Base-by-base conservation (phyloP, 2,888 invertebrate species). In the Arge pagana region DNA sequence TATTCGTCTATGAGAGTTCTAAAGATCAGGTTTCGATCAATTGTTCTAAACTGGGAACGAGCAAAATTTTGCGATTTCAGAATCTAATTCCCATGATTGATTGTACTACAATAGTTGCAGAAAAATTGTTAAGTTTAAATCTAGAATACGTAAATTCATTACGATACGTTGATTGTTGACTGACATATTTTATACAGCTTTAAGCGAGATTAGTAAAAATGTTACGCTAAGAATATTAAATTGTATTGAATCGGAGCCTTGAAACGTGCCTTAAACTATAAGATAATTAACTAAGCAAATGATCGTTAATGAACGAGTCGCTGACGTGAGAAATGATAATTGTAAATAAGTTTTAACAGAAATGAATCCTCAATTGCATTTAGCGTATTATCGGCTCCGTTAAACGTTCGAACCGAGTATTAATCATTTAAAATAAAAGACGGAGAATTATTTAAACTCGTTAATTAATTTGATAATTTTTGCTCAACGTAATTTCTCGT, bases 311-410 rank as follows among this genome's bases (percentile, higher is more conserved):
- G 26, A 8, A 24, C 11, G 30, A 42, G 42, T 50, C 23, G 50
- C 40, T 50, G 13, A 50, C 6, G 33, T 42, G 35, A 33, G 30
- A 18, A 50, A 42, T 33, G 10, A 26, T 39, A 40, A 42, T 50
- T 50, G 50, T 50, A 50, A 50, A 50, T 50, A 50, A 35, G 41
- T 40, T 15, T n/a, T 16, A 8, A 24, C 18, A 23, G 7, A 36
- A 19, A 37, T 11, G 11, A 15, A 39, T 23, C n/a, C n/a, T n/a
- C 6, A 24, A 24, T 15, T 10, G 2, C 26, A 40, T 40, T 26
- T 24, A 11, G 15, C 13, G 3, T 15, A 5, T 10, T 33, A 15
- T 43, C 33, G n/a, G n/a, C n/a, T 13, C 33, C 6, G 35, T 19
- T 35, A 45, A 19, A 15, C 23, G 45, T 35, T 45, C 45, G n/a